Evolutionary conservation across 2,113 vertebrate genomes (phyloP).

Genomic region (Larimichthys crocea): DNA sequence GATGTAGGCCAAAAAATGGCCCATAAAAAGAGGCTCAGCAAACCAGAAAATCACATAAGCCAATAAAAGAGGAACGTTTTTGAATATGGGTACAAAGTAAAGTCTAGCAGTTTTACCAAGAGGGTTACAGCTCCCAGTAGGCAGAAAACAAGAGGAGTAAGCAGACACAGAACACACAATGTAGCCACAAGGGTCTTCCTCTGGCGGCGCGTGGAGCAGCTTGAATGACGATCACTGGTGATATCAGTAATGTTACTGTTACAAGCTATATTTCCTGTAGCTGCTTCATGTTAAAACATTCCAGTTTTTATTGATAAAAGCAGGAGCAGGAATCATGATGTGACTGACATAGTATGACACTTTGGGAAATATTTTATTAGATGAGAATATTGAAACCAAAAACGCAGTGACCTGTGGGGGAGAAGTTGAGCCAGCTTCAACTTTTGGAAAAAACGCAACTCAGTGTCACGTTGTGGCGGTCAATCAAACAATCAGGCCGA

Average conservation of each 20-base stretch:
- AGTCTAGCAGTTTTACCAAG: constrained; percentile 11
- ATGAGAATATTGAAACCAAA: no score
- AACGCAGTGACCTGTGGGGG: no score
- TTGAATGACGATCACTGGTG: constrained; percentile 9
- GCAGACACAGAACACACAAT: constrained; percentile 11
- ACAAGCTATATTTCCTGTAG: no score
- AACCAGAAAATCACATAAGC: background rate
- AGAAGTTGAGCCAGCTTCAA: no score
- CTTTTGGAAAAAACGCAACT: no score
- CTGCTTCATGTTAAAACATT: no score
- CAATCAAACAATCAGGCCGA: no score
- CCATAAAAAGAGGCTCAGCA: background rate
- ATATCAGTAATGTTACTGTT: background rate
- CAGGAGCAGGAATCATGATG: no score
- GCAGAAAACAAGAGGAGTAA: constrained; percentile 17
- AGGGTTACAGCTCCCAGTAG: constrained; percentile 24
- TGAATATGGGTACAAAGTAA: constrained; percentile 22
- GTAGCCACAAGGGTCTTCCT: constrained; percentile 24
- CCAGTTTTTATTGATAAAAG: no score
- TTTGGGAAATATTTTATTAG: no score
- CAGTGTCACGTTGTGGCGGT: no score
- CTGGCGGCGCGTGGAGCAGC: constrained; percentile 15
- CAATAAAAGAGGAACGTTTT: background rate
- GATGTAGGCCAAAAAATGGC: background rate
- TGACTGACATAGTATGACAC: no score